These are phyloP conservation scores for Luehdorfia chinensis DNA, from an alignment of 1,140 invertebrate genomes.

Conservation along the genomic window DNA sequence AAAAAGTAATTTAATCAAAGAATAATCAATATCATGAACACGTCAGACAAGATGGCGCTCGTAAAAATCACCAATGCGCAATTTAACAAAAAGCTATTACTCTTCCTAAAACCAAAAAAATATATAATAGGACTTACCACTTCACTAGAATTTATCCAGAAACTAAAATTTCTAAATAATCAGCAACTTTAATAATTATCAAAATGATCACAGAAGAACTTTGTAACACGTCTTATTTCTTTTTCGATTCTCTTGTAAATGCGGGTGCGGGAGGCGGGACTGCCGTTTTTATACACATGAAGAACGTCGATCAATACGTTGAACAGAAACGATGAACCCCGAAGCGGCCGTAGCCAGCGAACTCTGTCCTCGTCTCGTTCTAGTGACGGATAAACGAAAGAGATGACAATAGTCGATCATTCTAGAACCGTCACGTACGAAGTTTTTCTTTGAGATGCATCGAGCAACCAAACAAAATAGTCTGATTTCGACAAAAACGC, in stretches of 20 bases:
- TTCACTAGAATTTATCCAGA: constrained; percentile 16
- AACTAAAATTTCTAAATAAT: constrained; percentile 16
- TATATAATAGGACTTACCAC: constrained; percentile 4
- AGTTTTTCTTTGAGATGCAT: constrained; percentile 13
- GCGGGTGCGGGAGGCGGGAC: constrained; percentile 13
- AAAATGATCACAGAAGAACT: constrained; percentile 13
- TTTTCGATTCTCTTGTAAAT: constrained; percentile 16
- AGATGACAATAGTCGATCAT: neutral
- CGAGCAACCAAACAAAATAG: constrained; percentile 3
- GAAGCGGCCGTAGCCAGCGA: constrained; percentile 12
- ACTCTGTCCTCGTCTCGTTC: constrained; percentile 4
- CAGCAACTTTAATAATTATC: constrained; percentile 15
- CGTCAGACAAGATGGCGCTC: constrained; percentile 17
- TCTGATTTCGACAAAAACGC: neutral
- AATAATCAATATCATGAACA: constrained; percentile 12
- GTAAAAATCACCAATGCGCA: neutral
- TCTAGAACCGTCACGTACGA: constrained; percentile 8
- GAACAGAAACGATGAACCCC: constrained; percentile 11
- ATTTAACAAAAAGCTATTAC: neutral
- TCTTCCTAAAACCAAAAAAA: constrained; percentile 1
- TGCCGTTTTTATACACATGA: neutral
- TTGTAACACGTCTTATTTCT: constrained; percentile 17
- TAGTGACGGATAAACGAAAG: neutral
- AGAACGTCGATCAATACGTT: constrained; percentile 14
- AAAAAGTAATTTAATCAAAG: too few species aligned